Evolutionary conservation across 1,140 invertebrate species (phyloP).

Genomic region (Phthorimaea operculella): DNA sequence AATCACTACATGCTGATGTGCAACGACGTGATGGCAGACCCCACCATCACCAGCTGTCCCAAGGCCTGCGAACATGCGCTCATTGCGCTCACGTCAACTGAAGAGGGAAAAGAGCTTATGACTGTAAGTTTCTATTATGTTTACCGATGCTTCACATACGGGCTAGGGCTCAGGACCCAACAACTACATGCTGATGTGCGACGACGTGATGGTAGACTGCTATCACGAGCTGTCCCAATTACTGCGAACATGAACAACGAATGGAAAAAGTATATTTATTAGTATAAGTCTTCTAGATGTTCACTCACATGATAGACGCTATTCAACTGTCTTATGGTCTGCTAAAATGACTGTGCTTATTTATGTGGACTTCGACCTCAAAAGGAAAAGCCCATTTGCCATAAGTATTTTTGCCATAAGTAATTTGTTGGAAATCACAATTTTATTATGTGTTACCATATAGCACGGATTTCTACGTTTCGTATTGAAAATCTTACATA

Average conservation of each 20-base stretch:
- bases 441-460: no score
- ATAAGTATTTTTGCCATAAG: no score
- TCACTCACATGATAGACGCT: no score
- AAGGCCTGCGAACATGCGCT: conserved; percentile 78
- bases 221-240: conserved; percentile 71
- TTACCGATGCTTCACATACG: conserved; percentile 69
- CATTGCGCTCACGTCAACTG: conserved; percentile 80
- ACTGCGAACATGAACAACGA: conserved; percentile 78
- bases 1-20: conserved; percentile 80
- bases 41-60: conserved; percentile 69
- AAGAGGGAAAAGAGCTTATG: conserved; percentile 79
- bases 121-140: conserved; percentile 34
- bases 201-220: conserved; percentile 72
- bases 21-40: conserved; percentile 72
- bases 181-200: conserved; percentile 79
- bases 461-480: no score
- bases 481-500: no score
- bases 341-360: no score
- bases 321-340: no score
- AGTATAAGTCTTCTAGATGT: no score
- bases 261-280: no score
- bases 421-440: no score
- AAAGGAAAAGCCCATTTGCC: no score
- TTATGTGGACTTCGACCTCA: no score
- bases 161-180: conserved; percentile 80